Evolutionary conservation across 2,113 vertebrate genomes (phyloP).

Genomic region (Turnix velox): DNA sequence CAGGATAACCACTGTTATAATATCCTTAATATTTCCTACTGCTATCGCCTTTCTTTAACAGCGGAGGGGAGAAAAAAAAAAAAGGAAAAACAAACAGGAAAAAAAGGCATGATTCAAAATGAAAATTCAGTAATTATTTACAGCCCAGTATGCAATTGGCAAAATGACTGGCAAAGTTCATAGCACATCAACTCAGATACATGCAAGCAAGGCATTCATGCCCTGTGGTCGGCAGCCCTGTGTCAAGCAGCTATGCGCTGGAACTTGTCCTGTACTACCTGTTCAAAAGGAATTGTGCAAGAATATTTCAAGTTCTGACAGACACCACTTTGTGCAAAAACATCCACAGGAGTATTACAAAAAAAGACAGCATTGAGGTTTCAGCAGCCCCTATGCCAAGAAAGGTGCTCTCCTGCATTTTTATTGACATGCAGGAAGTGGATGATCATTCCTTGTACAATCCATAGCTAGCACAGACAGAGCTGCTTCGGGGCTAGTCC

Average conservation of each 20-base stretch:
- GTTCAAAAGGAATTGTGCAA: slow-evolving; percentile 44
- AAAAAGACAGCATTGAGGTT: slow-evolving; percentile 44
- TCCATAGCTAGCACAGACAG: not conserved
- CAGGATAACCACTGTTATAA: not conserved
- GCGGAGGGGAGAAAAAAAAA: not conserved
- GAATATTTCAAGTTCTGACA: slow-evolving; percentile 57
- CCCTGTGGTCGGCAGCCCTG: not conserved
- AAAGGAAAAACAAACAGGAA: not conserved
- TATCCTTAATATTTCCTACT: not conserved
- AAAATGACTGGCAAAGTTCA: slow-evolving; percentile 28
- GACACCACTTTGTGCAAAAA: slow-evolving; percentile 45
- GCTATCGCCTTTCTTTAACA: not conserved
- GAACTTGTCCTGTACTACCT: slow-evolving; percentile 56
- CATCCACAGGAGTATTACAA: slow-evolving; percentile 37
- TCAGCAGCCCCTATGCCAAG: slow-evolving; percentile 35
- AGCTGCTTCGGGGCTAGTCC: not conserved
- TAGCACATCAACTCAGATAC: not conserved
- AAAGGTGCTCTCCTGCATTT: slow-evolving; percentile 46
- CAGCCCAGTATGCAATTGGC: not conserved
- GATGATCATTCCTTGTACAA: not conserved
- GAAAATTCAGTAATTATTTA: not conserved
- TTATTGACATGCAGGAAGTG: not conserved
- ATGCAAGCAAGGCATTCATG: slow-evolving; percentile 23
- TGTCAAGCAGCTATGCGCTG: slow-evolving; percentile 25
- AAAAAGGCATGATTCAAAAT: not conserved